Evolutionary conservation across 2,113 vertebrate species (phyloP).

Genomic region (Antidorcas marsupialis): DNA sequence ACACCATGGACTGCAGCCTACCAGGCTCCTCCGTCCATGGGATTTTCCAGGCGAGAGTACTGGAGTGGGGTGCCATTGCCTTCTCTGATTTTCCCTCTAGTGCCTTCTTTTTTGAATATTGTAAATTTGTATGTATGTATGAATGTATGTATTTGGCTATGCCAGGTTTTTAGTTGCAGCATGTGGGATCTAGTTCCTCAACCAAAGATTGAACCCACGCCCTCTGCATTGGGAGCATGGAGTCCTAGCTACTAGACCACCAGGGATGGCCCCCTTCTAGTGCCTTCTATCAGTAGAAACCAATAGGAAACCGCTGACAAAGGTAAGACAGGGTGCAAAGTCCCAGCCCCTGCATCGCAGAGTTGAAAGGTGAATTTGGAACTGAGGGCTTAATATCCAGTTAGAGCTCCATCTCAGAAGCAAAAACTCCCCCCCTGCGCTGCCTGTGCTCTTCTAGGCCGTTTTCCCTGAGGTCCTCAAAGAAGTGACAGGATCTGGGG

Average conservation of each 20-base stretch:
- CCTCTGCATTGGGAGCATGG: background rate
- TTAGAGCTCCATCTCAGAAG: background rate
- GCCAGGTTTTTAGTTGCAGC: background rate
- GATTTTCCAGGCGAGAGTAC: too few species aligned
- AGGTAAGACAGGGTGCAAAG: too few species aligned
- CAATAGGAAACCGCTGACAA: background rate
- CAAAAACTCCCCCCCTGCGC: background rate
- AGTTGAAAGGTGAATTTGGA: background rate
- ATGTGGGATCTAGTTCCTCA: background rate
- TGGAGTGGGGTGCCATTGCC: too few species aligned
- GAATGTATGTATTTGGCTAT: background rate
- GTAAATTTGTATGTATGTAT: background rate
- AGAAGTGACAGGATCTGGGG: background rate
- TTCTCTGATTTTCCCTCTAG: background rate
- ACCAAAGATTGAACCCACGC: fast-evolving
- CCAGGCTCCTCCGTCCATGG: too few species aligned
- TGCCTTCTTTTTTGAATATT: background rate
- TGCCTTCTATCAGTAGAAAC: background rate
- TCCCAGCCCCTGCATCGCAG: background rate
- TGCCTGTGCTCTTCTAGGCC: background rate
- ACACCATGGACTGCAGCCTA: too few species aligned
- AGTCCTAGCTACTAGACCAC: background rate
- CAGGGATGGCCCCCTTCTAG: background rate
- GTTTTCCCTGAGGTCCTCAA: background rate
- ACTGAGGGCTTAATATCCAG: background rate